phyloP scores from a whole-genome alignment of 2,888 invertebrate species.

The Cantharis rustica region DNA sequence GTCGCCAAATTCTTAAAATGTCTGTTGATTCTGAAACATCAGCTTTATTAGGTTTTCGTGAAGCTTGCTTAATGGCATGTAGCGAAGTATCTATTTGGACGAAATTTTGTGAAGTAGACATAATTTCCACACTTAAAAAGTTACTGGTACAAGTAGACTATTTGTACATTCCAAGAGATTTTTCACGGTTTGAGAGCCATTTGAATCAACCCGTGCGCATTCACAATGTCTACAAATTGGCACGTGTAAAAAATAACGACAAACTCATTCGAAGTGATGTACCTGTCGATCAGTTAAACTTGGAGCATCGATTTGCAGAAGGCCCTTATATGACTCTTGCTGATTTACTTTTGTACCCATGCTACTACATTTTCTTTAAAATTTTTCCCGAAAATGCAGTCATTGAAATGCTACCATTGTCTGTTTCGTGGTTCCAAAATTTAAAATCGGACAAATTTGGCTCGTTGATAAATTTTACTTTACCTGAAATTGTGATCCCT shows the following conservation, averaged over 20 bases:
- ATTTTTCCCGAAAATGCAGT: slow-evolving; percentile 52
- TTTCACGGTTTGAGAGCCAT: slow-evolving; percentile 83
- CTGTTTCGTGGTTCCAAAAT: slow-evolving; percentile 66
- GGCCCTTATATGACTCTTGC: slow-evolving; percentile 82
- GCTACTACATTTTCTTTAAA: slow-evolving; percentile 66
- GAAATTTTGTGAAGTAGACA: slow-evolving; percentile 86
- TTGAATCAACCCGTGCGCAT: slow-evolving; percentile 80
- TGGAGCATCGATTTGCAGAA: slow-evolving; percentile 80
- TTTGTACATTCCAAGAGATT: slow-evolving; percentile 66
- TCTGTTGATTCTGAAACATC: slow-evolving; percentile 46
- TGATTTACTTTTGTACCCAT: slow-evolving; percentile 79
- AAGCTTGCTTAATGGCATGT: slow-evolving; percentile 79
- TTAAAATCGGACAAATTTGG: background rate
- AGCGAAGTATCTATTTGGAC: slow-evolving; percentile 90
- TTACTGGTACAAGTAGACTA: slow-evolving; percentile 45
- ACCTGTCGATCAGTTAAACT: slow-evolving; percentile 59
- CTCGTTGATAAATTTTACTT: slow-evolving; percentile 26
- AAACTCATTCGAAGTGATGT: slow-evolving; percentile 55
- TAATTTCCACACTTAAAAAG: slow-evolving; percentile 65
- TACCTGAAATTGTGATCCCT: background rate
- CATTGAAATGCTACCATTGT: slow-evolving; percentile 62
- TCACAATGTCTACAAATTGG: slow-evolving; percentile 83
- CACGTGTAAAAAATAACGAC: slow-evolving; percentile 60
- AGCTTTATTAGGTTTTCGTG: slow-evolving; percentile 76
- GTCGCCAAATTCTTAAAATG: slow-evolving; percentile 63